Base-by-base conservation (phyloP, 2,888 invertebrate genomes). In the Eumacrocentrus americanus region DNA sequence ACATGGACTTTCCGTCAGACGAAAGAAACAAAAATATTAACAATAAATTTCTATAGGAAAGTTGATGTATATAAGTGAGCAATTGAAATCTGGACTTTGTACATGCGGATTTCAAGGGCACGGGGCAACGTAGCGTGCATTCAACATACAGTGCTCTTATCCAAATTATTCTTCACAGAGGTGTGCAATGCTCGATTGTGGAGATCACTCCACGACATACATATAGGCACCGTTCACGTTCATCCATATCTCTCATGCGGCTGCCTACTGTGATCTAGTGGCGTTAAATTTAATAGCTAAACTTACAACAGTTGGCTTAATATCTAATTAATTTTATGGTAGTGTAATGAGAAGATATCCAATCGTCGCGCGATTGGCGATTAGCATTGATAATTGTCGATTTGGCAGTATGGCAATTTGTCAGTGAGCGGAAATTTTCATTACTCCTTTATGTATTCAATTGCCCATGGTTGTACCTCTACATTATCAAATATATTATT, bases 401-500 rank as follows among this genome's bases (percentile, higher is more conserved):
- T 80, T 80, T 80, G 80, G 80, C 80, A 80, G 80, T 80, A 78
- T 75, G 75, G 76, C 73, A 76, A 75, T 77, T 76, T 37, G 48
- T 66, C 69, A 72, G 71, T 72, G 70, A 77, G 73, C 72, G 73
- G 68, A 73, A 73, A 72, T 72, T 72, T 66, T 70, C 70, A 69
- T 69, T 42, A 54, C 63, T 59, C 60, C 52, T 51, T 37, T 50
- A 48, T 47, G 55, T 61, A 35, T 47, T 57, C 23, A 54, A 46
- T 47, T 56, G 18, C 40, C 34, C n/a, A 47, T 37, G 9, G 16
- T 44, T 44, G 16, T 44, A 20, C 11, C 37, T 52, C 38, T 37
- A 9, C 22, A 18, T 52, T 29, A 6, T 9, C 5, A 6, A 29
- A 29, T 29, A 29, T 4, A 29, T 4, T 29, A 29, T 29, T 29